Conservation (phyloP, 1,140 invertebrate species). For the Saxidomus purpurata region DNA sequence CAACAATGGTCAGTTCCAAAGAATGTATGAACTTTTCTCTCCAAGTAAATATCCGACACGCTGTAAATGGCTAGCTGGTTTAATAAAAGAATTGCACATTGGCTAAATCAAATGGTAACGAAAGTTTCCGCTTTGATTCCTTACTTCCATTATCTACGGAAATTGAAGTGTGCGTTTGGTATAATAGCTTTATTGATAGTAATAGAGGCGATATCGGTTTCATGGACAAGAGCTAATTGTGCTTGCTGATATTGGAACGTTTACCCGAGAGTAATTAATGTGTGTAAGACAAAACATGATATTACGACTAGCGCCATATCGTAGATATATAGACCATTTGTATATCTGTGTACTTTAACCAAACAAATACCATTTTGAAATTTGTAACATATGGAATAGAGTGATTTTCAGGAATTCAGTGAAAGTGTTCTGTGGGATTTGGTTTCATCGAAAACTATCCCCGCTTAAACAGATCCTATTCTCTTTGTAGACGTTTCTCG, state of each 20-base stretch:
- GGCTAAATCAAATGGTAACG: too few relatives aligned
- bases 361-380: too few relatives aligned
- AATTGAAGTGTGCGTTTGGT: background rate
- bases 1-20: background rate
- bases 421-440: too few relatives aligned
- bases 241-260: background rate
- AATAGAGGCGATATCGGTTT: background rate
- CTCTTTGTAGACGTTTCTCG: too few relatives aligned
- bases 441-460: too few relatives aligned
- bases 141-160: background rate
- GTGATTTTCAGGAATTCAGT: too few relatives aligned
- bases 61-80: background rate
- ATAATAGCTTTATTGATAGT: constrained; percentile 1
- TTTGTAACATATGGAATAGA: too few relatives aligned
- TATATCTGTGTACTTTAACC: too few relatives aligned
- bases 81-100: too few relatives aligned
- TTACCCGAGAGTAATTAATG: background rate
- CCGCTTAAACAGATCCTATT: too few relatives aligned
- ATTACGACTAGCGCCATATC: background rate
- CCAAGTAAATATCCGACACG: background rate
- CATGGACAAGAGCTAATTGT: background rate
- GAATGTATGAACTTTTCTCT: background rate
- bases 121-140: background rate
- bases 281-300: background rate
- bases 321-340: too few relatives aligned